Percentiles rank a stretch among this genome's conserved stretches.
phyloP scores from a whole-genome alignment of 2,797 vertebrate genomes.

The Leontocebus nigricollis region DNA sequence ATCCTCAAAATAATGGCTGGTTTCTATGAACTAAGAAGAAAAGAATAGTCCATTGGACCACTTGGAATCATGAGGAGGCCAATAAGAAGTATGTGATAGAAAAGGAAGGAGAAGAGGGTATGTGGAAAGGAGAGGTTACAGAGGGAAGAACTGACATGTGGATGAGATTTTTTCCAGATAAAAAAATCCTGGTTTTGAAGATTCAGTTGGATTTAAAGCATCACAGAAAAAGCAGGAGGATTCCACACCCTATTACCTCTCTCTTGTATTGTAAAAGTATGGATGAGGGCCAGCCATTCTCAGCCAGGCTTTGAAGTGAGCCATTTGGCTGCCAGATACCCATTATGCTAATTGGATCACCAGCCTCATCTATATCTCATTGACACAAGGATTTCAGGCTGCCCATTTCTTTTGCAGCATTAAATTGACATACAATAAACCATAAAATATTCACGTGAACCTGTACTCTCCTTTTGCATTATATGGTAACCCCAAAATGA shows the following conservation, averaged over 20 bases:
- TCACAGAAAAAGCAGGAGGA: background rate
- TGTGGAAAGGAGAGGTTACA: background rate
- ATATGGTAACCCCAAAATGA: slow-evolving; percentile 14
- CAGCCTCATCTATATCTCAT: background rate
- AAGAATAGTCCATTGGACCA: background rate
- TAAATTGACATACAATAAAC: slow-evolving; percentile 67
- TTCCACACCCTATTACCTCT: background rate
- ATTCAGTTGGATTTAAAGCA: background rate
- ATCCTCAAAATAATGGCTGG: background rate
- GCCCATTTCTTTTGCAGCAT: slow-evolving; percentile 55
- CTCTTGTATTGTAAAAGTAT: background rate
- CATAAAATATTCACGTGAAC: slow-evolving; percentile 74
- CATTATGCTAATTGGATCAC: slow-evolving; percentile 66
- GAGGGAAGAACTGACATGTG: background rate
- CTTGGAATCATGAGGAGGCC: background rate
- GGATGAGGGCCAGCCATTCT: slow-evolving; percentile 26
- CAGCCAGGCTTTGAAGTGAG: slow-evolving; percentile 63
- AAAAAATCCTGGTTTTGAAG: background rate
- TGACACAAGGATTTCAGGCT: slow-evolving; percentile 34
- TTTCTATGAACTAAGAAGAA: slow-evolving; percentile 4
- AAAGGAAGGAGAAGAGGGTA: background rate
- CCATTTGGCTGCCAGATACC: slow-evolving; percentile 57
- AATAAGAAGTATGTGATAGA: background rate
- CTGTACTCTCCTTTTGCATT: slow-evolving; percentile 33
- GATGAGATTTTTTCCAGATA: background rate